Percentiles rank a stretch among this genome's conserved stretches.
phyloP scores from a whole-genome alignment of 2,797 vertebrate genomes.

The Eupleurogrammus muticus region DNA sequence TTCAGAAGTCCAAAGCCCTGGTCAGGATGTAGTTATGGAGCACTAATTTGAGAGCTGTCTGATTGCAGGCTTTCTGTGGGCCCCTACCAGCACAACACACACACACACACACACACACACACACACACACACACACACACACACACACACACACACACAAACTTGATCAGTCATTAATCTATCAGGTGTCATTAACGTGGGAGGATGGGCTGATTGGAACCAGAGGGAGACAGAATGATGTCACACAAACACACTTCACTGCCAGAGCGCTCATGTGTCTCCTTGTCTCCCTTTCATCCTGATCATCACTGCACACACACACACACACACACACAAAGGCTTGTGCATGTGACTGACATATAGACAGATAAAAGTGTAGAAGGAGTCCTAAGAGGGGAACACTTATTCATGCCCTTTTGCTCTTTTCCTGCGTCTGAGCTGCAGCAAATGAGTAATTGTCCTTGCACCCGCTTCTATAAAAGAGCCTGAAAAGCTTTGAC shows the following conservation, averaged over 20 bases:
- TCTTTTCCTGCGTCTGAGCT: constrained; percentile 42
- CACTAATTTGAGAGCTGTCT: constrained; percentile 81
- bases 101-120: constrained; percentile 38
- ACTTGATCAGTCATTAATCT: constrained; percentile 83
- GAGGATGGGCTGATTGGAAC: constrained; percentile 81
- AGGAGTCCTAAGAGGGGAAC: constrained; percentile 31
- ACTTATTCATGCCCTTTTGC: constrained; percentile 26
- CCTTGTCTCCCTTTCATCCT: constrained; percentile 65
- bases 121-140: constrained; percentile 34
- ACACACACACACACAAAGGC: constrained; percentile 18
- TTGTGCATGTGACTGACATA: constrained; percentile 46
- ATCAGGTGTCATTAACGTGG: constrained; percentile 82
- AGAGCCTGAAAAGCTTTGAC: constrained; percentile 15
- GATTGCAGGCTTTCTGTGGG: constrained; percentile 75
- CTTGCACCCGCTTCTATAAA: constrained; percentile 29
- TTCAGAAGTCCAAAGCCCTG: constrained; percentile 74
- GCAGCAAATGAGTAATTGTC: constrained; percentile 28
- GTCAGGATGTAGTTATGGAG: constrained; percentile 84
- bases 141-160: constrained; percentile 37
- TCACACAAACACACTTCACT: constrained; percentile 71
- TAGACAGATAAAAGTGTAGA: constrained; percentile 60
- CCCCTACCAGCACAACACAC: constrained; percentile 50
- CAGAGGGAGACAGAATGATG: constrained; percentile 83
- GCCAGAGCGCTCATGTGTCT: constrained; percentile 68
- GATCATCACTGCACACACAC: constrained; percentile 44